Evolutionary conservation across 2,888 invertebrate genomes (phyloP), one percentile per base, ranked within the genome.

Genomic region (Atethmia centrago): DNA sequence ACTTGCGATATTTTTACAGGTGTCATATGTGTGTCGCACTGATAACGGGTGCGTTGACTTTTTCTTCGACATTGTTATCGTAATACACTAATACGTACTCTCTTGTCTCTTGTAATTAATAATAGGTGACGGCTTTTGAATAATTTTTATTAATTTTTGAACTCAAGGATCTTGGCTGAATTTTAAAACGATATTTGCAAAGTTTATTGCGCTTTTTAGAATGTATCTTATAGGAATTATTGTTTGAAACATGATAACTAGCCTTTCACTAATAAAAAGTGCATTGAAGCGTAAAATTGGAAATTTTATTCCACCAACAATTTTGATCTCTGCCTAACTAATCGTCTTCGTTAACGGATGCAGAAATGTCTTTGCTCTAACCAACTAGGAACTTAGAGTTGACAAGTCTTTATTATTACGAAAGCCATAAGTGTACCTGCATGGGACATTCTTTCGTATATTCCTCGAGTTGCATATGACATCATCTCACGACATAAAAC

Each of bases 31-130:
- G 77, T 89, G 90, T 85, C 88, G 81, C 49, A 56, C 71, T 86
- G 91, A 90, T 90, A 91, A 84, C 82, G 74, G 74, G 91, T 81
- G 83, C 90, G 84, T 89, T 90, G 90, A 90, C 90, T 76, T 83
- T 53, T 74, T 77, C 79, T 79, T 68, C 67, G 64, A 62, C 83
- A 59, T 82, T 83, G 86, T 87, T 89, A 88, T 90, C 88, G 78
- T 75, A 79, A 68, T 74, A 78, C 71, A 80, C 77, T 75, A 69
- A 84, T 83, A 87, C 36, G 42, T 84, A 67, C 42, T 36, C 31
- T 78, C 28, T 74, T 58, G 64, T 55, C 42, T 61, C 36, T 68
- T 56, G 53, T 68, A 21, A 71, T 72, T 65, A 31, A 53, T 74
- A 74, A 63, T 55, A 62, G 58, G 3, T 61, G 0, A 47, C 36